A percentile compares a stretch with the other conserved stretches of the same genome.
Conservation (phyloP, 2,113 vertebrate species). For the Uropsilus gracilis region DNA sequence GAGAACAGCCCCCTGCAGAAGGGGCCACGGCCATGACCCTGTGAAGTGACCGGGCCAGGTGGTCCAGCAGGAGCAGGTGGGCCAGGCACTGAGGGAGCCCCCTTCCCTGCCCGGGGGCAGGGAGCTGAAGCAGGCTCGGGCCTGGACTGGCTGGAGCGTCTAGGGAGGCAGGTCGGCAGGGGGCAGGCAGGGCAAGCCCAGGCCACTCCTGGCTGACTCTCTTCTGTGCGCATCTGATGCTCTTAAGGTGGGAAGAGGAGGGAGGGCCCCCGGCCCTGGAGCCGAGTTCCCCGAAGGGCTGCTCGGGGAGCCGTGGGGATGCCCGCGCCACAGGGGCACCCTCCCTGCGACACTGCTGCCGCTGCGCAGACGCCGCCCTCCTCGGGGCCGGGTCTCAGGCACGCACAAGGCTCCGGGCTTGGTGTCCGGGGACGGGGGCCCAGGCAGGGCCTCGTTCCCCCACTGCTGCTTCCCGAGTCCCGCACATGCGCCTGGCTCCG, state of each 20-base stretch:
- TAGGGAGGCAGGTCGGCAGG: background rate
- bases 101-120: background rate
- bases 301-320: background rate
- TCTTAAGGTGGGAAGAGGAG: background rate
- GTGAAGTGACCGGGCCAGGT: background rate
- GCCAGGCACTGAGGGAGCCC: background rate
- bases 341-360: background rate
- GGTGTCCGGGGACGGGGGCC: background rate
- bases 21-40: background rate
- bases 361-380: background rate
- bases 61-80: background rate
- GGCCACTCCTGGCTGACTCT: conserved; percentile 68
- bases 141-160: background rate
- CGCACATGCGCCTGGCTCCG: rapidly evolving
- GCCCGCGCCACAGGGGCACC: background rate
- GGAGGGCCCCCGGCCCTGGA: background rate
- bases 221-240: conserved; percentile 10
- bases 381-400: background rate
- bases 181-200: background rate
- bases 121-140: background rate
- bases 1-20: background rate
- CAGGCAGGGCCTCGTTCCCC: background rate
- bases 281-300: background rate
- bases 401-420: background rate
- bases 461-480: background rate